Evolutionary conservation across 2,797 vertebrate genomes (phyloP), one percentile per base, ranked within the genome.

Genomic region (Rhabdomys pumilio): DNA sequence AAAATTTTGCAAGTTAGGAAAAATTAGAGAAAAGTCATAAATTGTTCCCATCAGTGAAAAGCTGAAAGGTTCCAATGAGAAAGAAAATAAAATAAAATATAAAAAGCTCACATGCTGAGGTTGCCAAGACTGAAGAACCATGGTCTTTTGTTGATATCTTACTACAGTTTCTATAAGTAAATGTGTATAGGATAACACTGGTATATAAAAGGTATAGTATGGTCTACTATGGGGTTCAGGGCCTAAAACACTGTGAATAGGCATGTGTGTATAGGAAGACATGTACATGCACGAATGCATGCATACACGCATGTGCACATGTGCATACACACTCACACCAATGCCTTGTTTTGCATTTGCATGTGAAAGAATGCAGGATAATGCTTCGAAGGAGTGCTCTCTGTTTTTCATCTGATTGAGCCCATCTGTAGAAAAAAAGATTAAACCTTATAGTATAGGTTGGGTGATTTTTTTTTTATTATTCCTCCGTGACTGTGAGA

Each of bases 391-490:
- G 86, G 72, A 50, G 0, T 0, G 14, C 2, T 89, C 41, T 73
- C 92, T 86, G 50, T 79, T 84, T 34, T 91, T 88, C 20, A 80
- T n/a, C 57, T 41, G 80, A 72, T 57, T 84, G 81, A 94, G 63
- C 4, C 72, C 89, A n/a, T 93, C 44, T 77, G 12, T 76, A 90
- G 76, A 83, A 81, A 61, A 73, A 94, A 86, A 96, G 7, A 90
- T 69, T 76, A 79, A 91, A 57, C 11, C 57, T 92, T 34, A 41
- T 86, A 5, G 34, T 69, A 10, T 72, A 75, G 83, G 67, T 88
- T 89, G 57, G 63, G 59, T 61, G 75, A 72, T 20, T 57, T 84
- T 81, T 57, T 84, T 81, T 59, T 69, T 31, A 22, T 53, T 69
- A 75, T 3, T 94, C 59, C 2, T 94, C 84, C 2, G 38, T 53